Percentiles rank a stretch among this genome's conserved stretches.
Evolutionary conservation across 2,113 vertebrate genomes (phyloP).

Genomic region (Emydura subglobosa): DNA sequence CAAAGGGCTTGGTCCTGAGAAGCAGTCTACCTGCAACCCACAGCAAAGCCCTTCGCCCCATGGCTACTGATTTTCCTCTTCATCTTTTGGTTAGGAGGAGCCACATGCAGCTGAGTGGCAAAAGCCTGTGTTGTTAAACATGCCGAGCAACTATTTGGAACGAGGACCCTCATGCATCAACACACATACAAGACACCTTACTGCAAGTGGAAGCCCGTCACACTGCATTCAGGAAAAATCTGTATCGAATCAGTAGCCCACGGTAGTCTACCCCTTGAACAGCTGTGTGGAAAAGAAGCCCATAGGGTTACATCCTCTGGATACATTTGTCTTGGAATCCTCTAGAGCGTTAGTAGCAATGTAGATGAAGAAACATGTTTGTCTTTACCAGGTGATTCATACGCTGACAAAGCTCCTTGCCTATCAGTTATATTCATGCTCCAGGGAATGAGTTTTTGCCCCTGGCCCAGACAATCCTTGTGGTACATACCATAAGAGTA

Average conservation of each 20-base stretch:
- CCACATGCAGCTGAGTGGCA: neutral
- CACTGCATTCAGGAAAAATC: neutral
- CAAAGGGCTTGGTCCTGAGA: neutral
- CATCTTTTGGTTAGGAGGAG: neutral
- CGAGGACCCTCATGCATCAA: neutral
- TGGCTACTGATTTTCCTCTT: neutral
- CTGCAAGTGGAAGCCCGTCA: neutral
- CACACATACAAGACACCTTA: neutral
- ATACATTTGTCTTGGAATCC: neutral
- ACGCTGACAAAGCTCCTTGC: neutral
- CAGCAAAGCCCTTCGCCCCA: neutral
- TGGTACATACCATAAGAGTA: neutral
- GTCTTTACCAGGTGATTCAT: neutral
- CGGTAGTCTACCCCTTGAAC: neutral
- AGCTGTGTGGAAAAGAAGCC: neutral
- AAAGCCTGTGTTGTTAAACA: neutral
- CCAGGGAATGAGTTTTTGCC: neutral
- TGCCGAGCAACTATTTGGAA: neutral
- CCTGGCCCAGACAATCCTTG: neutral
- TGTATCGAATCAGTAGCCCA: neutral
- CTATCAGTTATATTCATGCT: conserved; percentile 22
- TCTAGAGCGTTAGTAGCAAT: neutral
- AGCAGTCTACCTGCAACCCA: neutral
- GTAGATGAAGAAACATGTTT: neutral
- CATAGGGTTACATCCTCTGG: neutral